Conservation (phyloP, 1,140 invertebrate species). For the Probaryconus sp. region DNA sequence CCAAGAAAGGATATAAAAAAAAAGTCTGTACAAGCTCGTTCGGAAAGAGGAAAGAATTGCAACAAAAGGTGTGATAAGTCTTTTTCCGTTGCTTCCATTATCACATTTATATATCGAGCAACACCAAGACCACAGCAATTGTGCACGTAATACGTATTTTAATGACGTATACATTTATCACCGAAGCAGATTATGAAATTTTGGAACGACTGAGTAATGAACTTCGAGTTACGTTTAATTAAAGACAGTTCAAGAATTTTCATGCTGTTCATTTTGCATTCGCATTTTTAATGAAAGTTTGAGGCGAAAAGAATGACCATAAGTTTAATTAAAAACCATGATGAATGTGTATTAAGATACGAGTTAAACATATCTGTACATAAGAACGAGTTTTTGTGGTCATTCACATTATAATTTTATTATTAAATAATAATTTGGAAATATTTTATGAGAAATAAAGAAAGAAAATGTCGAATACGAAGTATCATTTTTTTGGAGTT, state of each 20-base stretch:
- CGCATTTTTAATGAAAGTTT: not conserved
- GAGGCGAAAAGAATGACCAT: no score
- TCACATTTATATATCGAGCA: conserved; percentile 4
- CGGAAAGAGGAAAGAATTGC: not conserved
- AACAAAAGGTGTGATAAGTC: conserved; percentile 21
- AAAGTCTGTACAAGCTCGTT: no score
- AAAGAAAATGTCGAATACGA: no score
- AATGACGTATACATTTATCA: conserved; percentile 19
- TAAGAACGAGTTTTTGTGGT: no score
- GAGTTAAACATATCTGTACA: no score
- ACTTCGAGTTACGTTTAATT: conserved; percentile 10
- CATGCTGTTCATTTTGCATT: not conserved
- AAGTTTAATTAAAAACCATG: no score
- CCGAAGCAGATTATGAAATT: conserved; percentile 18
- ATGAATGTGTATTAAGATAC: no score
- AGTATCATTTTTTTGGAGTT: no score
- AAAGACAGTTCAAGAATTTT: not conserved
- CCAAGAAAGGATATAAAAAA: not conserved
- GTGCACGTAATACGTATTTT: not conserved
- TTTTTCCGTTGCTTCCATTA: conserved; percentile 14
- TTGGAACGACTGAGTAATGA: conserved; percentile 13
- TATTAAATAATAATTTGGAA: no score
- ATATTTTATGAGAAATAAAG: no score
- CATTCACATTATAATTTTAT: no score
- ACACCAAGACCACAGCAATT: not conserved